phyloP scores from a whole-genome alignment of 2,888 invertebrate species.

The Scaptomyza reducta region DNA sequence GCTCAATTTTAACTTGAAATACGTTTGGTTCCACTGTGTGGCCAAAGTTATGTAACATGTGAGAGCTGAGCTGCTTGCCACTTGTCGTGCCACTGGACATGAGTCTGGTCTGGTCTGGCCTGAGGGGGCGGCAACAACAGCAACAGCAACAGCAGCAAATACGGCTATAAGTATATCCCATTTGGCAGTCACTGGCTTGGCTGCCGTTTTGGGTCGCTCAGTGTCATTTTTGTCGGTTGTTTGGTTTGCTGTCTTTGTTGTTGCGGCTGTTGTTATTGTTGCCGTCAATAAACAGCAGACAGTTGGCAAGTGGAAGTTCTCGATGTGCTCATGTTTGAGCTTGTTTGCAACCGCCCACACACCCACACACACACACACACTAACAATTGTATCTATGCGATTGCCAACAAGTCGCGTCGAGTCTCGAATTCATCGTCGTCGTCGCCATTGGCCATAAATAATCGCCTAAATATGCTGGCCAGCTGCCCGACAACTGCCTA shows the following conservation, averaged over 20 bases:
- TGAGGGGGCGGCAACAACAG: slow-evolving; percentile 3
- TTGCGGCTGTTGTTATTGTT: slow-evolving; percentile 23
- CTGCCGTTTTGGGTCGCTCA: slow-evolving; percentile 58
- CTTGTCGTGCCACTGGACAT: slow-evolving; percentile 51
- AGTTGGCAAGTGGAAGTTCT: slow-evolving; percentile 71
- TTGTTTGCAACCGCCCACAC: slow-evolving; percentile 39
- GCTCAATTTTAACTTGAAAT: slow-evolving; percentile 28
- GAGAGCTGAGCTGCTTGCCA: slow-evolving; percentile 49
- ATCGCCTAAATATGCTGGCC: slow-evolving; percentile 78
- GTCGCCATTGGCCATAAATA: slow-evolving; percentile 71
- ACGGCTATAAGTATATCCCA: slow-evolving; percentile 62
- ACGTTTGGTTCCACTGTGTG: slow-evolving; percentile 39
- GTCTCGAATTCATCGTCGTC: slow-evolving; percentile 38
- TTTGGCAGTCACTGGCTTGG: slow-evolving; percentile 68
- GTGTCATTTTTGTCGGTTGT: slow-evolving; percentile 55
- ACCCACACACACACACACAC: slow-evolving; percentile 13
- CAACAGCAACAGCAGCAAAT: slow-evolving; percentile 13
- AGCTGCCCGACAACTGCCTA: slow-evolving; percentile 62
- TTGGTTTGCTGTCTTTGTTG: slow-evolving; percentile 24
- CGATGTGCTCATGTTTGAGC: slow-evolving; percentile 48
- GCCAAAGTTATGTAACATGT: slow-evolving; percentile 48
- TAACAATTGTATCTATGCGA: slow-evolving; percentile 14
- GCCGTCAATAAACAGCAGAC: slow-evolving; percentile 73
- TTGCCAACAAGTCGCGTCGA: slow-evolving; percentile 55
- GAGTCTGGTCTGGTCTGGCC: not conserved